Base-by-base conservation (phyloP, 2,113 vertebrate genomes). In the Salvator merianae region DNA sequence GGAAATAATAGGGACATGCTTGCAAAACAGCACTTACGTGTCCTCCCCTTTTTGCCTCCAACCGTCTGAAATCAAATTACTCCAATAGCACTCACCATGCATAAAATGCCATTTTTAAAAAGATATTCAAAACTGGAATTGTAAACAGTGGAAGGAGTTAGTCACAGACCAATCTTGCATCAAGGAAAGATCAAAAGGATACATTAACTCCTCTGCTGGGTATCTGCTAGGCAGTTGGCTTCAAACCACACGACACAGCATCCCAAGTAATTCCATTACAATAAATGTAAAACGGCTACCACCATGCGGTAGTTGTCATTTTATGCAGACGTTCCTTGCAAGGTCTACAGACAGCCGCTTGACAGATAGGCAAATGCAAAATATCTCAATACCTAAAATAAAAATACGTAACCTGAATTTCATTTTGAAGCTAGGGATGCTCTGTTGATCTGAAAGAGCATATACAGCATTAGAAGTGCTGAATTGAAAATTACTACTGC, bases 201-300 rank as follows among this genome's bases (percentile, higher is more conserved):
- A 87, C 88, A 91, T 94, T 93, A 89, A 81, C 77, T 90, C 79
- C 88, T 93, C 93, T 82, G 90, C 90, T 94, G 93, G 74, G 86
- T 77, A 81, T 40, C 79, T 75, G 74, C 86, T 43, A 34, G 68
- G 87, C 59, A 87, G 73, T 83, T 88, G 87, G 76, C 90, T 93
- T 93, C 90, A 90, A 88, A 79, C 69, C 22, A 85, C 90, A 78
- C 87, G 86, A 90, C 69, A 84, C 87, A 88, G 85, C 88, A 79
- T 88, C 85, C 90, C 90, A 88, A 86, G 91, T 92, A 92, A 93
- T 93, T 93, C 88, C 87, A 85, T 88, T 91, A 89, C 71, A 79
- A 86, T 88, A 86, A 89, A 30, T 79, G 89, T 83, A 72, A 89
- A 94, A 92, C 89, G 79, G 87, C 0, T 77, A 92, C 88, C 93